Base-by-base conservation (phyloP, 2,888 invertebrate genomes). In the Tinea trinotella region DNA sequence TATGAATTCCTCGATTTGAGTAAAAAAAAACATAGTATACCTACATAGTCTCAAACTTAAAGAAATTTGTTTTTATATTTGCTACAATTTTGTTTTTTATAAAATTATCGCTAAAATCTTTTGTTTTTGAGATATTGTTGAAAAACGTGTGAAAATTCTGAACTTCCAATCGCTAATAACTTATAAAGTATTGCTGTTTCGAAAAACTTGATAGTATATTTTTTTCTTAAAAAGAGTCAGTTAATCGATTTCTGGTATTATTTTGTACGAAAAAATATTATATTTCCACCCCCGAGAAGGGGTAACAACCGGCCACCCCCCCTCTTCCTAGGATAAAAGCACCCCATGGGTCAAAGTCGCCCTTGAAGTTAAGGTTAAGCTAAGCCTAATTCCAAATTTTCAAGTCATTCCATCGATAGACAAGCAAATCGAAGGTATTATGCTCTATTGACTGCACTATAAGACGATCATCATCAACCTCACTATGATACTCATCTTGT, bases 1-100 rank as follows among this genome's bases (percentile, higher is more conserved):
- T 36, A 36, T 36, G 13, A 36, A 10, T 36, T 6, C 36, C 36
- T 36, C 36, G 36, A 36, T 36, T 36, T 36, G 36, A 36, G 36
- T 36, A 36, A n/a, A 36, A 36, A 36, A 36, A 36, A 36, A 36
- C 36, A n/a, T 4, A 6, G 36, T 36, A 4, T 36, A 36, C 36
- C 36, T 36, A 36, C 36, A 36, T 6, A 6, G 36, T 36, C 36
- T 36, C 36, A 13, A 6, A 36, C 10, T 12, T 36, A 6, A 36
- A 36, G n/a, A 13, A 13, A 13, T 12, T 36, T 13, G 36, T 36
- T 36, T 36, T 36, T 36, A 6, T 36, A 36, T 36, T 36, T 36
- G 36, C 36, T 36, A 36, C 36, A 36, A 36, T 36, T 36, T 36
- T 36, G 36, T 36, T 36, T 36, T n/a, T 36, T 36, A 36, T 36